phyloP scores from a whole-genome alignment of 2,888 invertebrate species.

The Aricia artaxerxes region DNA sequence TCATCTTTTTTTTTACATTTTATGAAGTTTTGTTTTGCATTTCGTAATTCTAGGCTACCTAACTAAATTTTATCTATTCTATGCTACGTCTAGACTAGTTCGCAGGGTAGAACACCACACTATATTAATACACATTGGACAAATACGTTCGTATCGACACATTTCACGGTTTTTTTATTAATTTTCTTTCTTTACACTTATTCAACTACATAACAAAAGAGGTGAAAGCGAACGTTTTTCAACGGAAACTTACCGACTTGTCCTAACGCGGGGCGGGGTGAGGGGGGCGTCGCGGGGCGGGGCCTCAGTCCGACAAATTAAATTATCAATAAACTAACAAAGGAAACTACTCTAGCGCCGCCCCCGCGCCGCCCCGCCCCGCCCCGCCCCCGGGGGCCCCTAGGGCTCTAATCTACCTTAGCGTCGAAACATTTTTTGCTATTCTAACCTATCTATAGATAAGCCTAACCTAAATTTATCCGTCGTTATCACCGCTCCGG shows the following conservation, averaged over 20 bases:
- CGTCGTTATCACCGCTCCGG: conserved; percentile 63
- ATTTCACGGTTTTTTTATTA: conserved; percentile 71
- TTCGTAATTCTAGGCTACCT: conserved; percentile 81
- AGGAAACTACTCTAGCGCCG: conserved; percentile 73
- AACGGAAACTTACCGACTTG: conserved; percentile 77
- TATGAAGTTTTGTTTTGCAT: conserved; percentile 80
- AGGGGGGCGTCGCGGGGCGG: conserved; percentile 48
- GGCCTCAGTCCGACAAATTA: conserved; percentile 78
- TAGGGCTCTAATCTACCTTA: conserved; percentile 76
- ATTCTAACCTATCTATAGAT: conserved; percentile 78
- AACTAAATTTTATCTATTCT: conserved; percentile 81
- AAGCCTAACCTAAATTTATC: conserved; percentile 71
- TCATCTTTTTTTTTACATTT: conserved; percentile 81
- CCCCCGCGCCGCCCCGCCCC: conserved; percentile 54
- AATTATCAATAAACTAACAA: conserved; percentile 80
- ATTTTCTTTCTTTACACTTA: conserved; percentile 78
- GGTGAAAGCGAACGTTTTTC: conserved; percentile 76
- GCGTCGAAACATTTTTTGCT: conserved; percentile 76
- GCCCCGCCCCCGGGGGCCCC: conserved; percentile 46
- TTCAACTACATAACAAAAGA: conserved; percentile 79
- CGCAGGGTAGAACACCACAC: conserved; percentile 79
- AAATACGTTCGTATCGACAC: conserved; percentile 76
- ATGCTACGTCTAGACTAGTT: conserved; percentile 81
- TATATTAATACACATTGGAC: conserved; percentile 80
- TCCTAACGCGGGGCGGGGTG: conserved; percentile 55